Conservation (phyloP, 2,113 vertebrate species). For the Pteropus alecto region DNA sequence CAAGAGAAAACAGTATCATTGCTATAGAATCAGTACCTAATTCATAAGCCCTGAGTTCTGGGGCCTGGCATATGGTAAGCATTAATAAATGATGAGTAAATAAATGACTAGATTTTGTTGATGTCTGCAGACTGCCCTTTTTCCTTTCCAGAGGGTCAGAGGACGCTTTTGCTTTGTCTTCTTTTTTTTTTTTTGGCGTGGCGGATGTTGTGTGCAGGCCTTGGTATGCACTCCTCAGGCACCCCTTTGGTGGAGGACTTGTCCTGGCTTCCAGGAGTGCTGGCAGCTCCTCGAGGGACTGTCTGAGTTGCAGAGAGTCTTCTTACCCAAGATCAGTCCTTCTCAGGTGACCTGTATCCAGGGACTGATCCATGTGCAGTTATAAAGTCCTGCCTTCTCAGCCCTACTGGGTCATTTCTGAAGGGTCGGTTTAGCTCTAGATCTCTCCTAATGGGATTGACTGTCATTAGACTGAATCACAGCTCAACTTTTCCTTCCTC, state of each 20-base stretch:
- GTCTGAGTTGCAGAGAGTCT: neutral
- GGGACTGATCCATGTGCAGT: fast-evolving
- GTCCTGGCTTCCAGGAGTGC: neutral
- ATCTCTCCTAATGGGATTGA: neutral
- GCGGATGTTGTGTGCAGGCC: neutral
- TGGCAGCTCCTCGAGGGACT: neutral
- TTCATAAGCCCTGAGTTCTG: neutral
- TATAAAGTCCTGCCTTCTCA: neutral
- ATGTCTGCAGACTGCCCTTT: neutral
- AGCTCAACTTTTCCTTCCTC: neutral
- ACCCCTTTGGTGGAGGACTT: neutral
- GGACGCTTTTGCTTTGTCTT: constrained; percentile 6
- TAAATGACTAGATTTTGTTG: constrained; percentile 7
- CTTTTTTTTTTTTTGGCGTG: neutral
- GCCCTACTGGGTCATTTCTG: neutral
- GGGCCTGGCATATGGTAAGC: neutral
- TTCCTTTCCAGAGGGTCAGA: constrained; percentile 15
- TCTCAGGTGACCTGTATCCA: neutral
- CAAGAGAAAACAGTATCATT: constrained; percentile 39
- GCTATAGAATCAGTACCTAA: neutral
- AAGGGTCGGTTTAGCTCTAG: neutral
- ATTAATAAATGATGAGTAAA: constrained; percentile 47
- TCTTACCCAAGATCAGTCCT: neutral
- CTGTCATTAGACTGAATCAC: neutral
- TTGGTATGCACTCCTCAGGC: neutral